Evolutionary conservation across 2,888 invertebrate species (phyloP).

Genomic region (Microplitis manilae): DNA sequence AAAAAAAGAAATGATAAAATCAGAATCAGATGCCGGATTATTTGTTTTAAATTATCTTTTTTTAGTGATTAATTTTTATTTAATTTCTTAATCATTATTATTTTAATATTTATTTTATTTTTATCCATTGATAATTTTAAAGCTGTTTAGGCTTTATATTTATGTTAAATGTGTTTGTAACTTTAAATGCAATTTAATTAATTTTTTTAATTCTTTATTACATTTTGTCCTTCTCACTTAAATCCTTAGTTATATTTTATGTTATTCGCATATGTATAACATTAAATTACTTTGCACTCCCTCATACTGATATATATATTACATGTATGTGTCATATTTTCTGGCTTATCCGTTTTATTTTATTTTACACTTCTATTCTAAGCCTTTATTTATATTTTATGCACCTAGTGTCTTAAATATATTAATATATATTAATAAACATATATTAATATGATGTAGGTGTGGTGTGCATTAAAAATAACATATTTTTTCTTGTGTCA

Average conservation of each 20-base stretch:
- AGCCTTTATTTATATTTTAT: neutral
- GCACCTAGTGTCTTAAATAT: neutral
- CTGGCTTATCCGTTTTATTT: neutral
- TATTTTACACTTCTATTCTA: neutral
- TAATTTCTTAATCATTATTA: neutral
- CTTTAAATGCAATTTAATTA: neutral
- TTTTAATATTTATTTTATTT: neutral
- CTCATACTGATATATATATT: neutral
- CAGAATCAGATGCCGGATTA: neutral
- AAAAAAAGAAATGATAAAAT: neutral
- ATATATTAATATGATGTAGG: neutral
- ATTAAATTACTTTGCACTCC: neutral
- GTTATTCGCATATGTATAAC: neutral
- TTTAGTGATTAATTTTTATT: constrained; percentile 1
- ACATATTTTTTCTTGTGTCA: neutral
- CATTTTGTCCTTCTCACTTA: neutral
- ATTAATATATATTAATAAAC: neutral
- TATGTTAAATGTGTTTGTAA: neutral
- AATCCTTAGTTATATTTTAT: neutral
- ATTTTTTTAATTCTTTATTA: neutral
- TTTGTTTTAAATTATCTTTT: neutral
- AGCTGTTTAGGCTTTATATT: neutral
- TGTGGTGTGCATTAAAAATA: neutral
- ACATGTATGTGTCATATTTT: neutral
- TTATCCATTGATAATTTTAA: neutral